These are phyloP conservation scores for Dromas ardeola DNA, from an alignment of 2,113 vertebrate genomes.

Conservation along the genomic window DNA sequence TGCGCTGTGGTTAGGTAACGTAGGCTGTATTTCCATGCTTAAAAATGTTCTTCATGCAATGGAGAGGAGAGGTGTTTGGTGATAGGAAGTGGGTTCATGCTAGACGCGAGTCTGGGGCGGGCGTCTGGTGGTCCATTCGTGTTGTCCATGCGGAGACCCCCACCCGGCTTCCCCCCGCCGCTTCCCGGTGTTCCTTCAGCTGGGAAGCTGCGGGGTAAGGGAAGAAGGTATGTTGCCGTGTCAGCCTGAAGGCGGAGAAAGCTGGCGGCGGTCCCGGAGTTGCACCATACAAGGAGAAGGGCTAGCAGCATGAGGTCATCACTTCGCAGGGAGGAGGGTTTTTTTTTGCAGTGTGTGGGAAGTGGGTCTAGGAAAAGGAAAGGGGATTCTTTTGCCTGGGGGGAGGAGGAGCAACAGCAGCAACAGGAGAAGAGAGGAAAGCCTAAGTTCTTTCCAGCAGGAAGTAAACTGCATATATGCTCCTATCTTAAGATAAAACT, in stretches of 20 bases:
- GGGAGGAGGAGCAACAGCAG: background rate
- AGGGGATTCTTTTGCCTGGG: background rate
- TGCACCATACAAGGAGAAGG: conserved; percentile 29
- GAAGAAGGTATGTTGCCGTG: background rate
- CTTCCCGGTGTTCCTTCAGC: background rate
- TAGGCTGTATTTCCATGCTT: background rate
- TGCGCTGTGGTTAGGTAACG: accelerated
- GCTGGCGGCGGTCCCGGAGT: background rate
- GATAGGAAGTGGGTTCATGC: accelerated
- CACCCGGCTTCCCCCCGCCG: accelerated
- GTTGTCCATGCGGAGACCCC: background rate
- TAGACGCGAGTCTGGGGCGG: accelerated
- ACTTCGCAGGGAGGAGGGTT: background rate
- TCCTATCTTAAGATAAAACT: background rate
- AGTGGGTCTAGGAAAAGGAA: background rate
- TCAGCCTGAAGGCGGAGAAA: background rate
- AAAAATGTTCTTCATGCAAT: accelerated
- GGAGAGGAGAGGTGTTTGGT: background rate
- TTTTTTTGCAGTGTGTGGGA: background rate
- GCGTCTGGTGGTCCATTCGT: accelerated
- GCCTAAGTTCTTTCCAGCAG: background rate
- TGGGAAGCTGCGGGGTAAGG: background rate
- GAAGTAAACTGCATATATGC: background rate
- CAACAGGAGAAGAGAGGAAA: background rate
- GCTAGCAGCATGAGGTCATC: conserved; percentile 48